Conservation (phyloP, 2,888 invertebrate species). For the Ferrisia virgata region DNA sequence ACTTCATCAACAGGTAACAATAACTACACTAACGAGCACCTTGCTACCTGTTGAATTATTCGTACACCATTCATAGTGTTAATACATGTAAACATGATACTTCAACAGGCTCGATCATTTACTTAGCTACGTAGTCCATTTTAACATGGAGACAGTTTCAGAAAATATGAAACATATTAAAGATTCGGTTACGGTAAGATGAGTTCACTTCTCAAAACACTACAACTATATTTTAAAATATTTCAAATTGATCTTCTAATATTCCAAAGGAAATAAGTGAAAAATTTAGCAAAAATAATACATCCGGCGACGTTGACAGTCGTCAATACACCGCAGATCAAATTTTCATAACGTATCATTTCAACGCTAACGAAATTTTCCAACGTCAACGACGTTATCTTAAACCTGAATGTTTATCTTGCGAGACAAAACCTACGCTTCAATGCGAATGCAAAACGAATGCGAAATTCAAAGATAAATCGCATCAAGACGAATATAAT, state of each 20-base stretch:
- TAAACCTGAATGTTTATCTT: not conserved
- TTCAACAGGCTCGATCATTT: not conserved
- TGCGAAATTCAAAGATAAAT: not conserved
- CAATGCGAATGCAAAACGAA: not conserved
- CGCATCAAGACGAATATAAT: not conserved
- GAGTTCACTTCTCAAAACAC: not conserved
- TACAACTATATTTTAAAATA: not conserved
- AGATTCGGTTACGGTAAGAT: not conserved
- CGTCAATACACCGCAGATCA: not conserved
- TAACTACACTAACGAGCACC: not conserved
- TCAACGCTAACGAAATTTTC: not conserved
- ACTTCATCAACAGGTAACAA: not conserved
- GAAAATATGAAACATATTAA: conserved; percentile 2
- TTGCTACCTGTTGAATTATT: no score
- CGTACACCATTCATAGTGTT: no score
- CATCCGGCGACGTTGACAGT: not conserved
- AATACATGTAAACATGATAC: not conserved
- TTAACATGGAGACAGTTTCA: not conserved
- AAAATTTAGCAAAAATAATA: conserved; percentile 10
- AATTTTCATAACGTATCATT: conserved; percentile 12
- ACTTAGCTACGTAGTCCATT: not conserved
- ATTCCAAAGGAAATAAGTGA: not conserved
- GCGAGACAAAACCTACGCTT: not conserved
- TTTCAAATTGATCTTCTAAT: not conserved
- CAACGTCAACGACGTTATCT: not conserved